Evolutionary conservation across 2,888 invertebrate species (phyloP), one percentile per base, ranked within the genome.

Genomic region (Nemotelus pantherinus): DNA sequence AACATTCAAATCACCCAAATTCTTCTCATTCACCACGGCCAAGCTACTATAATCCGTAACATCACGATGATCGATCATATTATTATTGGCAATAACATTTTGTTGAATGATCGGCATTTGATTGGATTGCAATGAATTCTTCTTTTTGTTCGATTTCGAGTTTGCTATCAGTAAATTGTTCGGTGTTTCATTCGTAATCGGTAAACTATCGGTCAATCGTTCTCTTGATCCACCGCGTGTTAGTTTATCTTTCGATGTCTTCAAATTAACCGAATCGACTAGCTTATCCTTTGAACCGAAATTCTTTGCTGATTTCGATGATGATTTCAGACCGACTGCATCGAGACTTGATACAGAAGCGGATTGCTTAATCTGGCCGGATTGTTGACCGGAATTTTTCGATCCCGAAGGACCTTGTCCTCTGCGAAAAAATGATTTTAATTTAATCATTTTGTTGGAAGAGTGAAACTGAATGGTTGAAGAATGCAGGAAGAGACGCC

Each of bases 381-480:
- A 43, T 68, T 67, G 72, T 9, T 65, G 64, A 41, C 57, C 71
- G 7, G 71, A 44, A 60, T 77, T 80, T 78, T 82, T 82, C 43
- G 85, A 86, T 82, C 85, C 85, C 79, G 87, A 86, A 80, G 85
- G 89, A 84, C 90, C 90, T 86, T 93, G 93, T 85, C 94, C 94
- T 93, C 95, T 94, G 90, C 95, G 95, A 90, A 95, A 95, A 88
- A 95, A 92, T 85, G 95, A 94, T 91, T 95, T 95, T 89, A 95
- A 92, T 91, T 95, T 95, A 92, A 95, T 95, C 94, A 94, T 95
- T 89, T 91, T 93, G 88, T 7, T 64, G 74, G 45, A n/a, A 10
- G 9, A 7, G 45, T 43, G 50, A n/a, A 74, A 10, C n/a, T 72
- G 25, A 25, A 25, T 25, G 25, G 25, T 25, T 25, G 6, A 41